Evolutionary conservation across 1,140 invertebrate species (phyloP), one percentile per base, ranked within the genome.

Genomic region (Acromyrmex heyeri): DNA sequence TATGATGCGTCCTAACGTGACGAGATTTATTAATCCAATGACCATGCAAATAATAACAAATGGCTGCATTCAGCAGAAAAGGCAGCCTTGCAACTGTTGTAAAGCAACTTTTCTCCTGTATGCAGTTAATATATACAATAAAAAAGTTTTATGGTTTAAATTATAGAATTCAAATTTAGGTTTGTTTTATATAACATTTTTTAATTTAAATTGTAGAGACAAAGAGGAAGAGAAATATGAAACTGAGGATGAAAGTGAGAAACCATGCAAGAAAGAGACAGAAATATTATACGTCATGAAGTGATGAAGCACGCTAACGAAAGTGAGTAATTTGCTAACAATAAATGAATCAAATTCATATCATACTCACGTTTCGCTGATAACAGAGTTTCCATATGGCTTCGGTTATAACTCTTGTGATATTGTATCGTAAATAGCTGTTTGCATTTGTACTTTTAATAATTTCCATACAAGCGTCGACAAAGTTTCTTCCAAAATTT

Each of bases 331-430:
- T 24, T 12, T 59, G 10, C 21, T 8, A 21, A 57, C 10, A 44
- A 38, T 21, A 24, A 24, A 38, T 38, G 34, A 38, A 69, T 2
- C 3, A 48, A 72, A 72, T 16, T 50, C 38, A 8, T 30, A 24
- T 55, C n/a, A 0, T 61, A 76, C 34, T 76, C 21, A 76, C 73
- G 10, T 59, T 10, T 61, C 3, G 30, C 21, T 59, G 55, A 76
- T 76, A 76, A 61, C 73, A 76, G 14, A 76, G 55, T 24, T 38
- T 16, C 55, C 34, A n/a, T 18, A 76, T 3, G 2, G 34, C 55
- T 59, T 76, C n/a, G 21, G 55, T 6, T 61, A 76, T 7, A 14
- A 76, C 14, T 38, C 21, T 76, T 7, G 73, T 76, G n/a, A 76
- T 76, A 24, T 76, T 76, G 14, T 76, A 61, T 18, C 8, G 30